phyloP scores from a whole-genome alignment of 2,113 vertebrate genomes.

The Carlito syrichta region DNA sequence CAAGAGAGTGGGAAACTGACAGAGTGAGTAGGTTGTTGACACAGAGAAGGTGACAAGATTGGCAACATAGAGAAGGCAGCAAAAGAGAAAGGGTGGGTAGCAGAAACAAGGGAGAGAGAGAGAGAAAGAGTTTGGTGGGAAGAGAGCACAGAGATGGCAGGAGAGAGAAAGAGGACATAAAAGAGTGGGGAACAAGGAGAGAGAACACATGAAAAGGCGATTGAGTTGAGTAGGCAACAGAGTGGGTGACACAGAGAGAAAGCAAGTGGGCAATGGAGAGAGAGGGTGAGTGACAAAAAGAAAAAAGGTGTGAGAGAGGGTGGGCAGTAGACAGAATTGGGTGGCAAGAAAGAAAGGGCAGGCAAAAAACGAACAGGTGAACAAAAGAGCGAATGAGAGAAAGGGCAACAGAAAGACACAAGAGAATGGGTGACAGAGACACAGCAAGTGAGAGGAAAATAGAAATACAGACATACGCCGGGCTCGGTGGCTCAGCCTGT shows the following conservation, averaged over 20 bases:
- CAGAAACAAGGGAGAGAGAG: too few species aligned
- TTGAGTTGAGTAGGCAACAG: background rate
- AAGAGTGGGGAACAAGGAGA: background rate
- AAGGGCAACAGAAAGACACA: background rate
- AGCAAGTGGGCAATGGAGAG: background rate
- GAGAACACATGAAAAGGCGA: background rate
- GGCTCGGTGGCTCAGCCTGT: too few species aligned
- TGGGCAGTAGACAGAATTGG: background rate
- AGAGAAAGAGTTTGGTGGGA: too few species aligned
- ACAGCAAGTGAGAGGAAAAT: background rate
- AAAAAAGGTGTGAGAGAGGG: too few species aligned
- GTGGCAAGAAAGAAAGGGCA: background rate
- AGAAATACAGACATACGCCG: too few species aligned
- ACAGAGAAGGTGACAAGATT: background rate
- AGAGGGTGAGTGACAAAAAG: background rate
- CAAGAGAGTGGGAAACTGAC: background rate
- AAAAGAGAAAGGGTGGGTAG: background rate
- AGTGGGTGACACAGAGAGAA: background rate
- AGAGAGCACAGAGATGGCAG: background rate
- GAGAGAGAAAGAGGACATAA: background rate
- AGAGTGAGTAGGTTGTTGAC: background rate
- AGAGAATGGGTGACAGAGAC: background rate
- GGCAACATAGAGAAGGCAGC: background rate
- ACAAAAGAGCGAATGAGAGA: background rate
- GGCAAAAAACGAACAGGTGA: background rate